A percentile compares a stretch with the other conserved stretches of the same genome.
These are phyloP conservation scores for Brachyrhaphis roseni DNA, from an alignment of 2,797 vertebrate genomes.

Conservation along the genomic window DNA sequence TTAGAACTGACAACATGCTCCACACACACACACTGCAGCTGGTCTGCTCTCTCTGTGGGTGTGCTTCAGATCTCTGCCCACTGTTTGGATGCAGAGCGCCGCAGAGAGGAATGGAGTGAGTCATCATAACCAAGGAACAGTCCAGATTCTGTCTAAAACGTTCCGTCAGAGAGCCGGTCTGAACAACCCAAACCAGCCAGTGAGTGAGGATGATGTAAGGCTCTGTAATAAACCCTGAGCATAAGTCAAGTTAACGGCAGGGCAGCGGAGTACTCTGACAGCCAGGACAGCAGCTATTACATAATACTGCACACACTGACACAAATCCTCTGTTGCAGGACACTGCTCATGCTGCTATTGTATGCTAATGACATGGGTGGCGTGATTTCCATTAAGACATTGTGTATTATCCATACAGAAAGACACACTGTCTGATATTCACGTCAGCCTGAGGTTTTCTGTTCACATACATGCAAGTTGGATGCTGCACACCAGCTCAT, in stretches of 20 bases:
- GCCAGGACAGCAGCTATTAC: slow-evolving; percentile 64
- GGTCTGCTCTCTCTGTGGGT: slow-evolving; percentile 37
- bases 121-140: slow-evolving; percentile 45
- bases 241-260: slow-evolving; percentile 47
- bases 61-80: slow-evolving; percentile 19
- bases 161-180: not conserved
- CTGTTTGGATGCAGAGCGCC: slow-evolving; percentile 25
- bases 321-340: slow-evolving; percentile 48
- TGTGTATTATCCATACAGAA: slow-evolving; percentile 47
- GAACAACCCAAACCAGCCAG: slow-evolving; percentile 9
- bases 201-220: slow-evolving; percentile 55
- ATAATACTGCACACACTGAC: slow-evolving; percentile 58
- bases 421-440: slow-evolving; percentile 18
- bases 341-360: slow-evolving; percentile 52
- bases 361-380: slow-evolving; percentile 47
- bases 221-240: slow-evolving; percentile 50
- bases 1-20: slow-evolving; percentile 67
- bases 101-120: slow-evolving; percentile 36
- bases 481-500: slow-evolving; percentile 13
- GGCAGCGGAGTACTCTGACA: slow-evolving; percentile 19
- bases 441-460: slow-evolving; percentile 15
- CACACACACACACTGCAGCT: slow-evolving; percentile 73
- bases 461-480: slow-evolving; percentile 20
- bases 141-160: not conserved
- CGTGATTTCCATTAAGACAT: slow-evolving; percentile 54